Percentiles rank a stretch among this genome's conserved stretches.
Evolutionary conservation across 2,113 vertebrate species (phyloP).

Genomic region (Morone saxatilis): DNA sequence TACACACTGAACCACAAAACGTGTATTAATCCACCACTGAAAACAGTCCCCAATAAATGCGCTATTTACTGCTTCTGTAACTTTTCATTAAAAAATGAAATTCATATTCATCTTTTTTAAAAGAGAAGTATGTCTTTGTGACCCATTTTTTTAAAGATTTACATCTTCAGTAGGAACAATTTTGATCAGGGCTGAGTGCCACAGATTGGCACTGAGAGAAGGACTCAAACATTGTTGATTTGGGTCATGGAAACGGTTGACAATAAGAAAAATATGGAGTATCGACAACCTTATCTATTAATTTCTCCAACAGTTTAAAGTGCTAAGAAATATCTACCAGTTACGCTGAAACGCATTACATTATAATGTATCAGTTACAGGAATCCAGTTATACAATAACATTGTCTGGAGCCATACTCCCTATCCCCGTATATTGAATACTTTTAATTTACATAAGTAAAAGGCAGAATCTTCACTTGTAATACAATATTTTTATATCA

Average conservation of each 20-base stretch:
- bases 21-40: not conserved
- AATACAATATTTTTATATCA: too few relatives aligned
- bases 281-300: not conserved
- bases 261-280: not conserved
- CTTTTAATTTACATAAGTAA: too few relatives aligned
- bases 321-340: not conserved
- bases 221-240: not conserved
- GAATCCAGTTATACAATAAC: too few relatives aligned
- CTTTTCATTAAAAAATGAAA: not conserved
- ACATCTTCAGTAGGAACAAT: slow-evolving; percentile 13
- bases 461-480: too few relatives aligned
- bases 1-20: not conserved
- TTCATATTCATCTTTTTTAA: too few relatives aligned
- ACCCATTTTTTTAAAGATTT: slow-evolving; percentile 28
- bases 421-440: too few relatives aligned
- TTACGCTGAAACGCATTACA: not conserved
- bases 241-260: not conserved
- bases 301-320: not conserved
- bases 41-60: not conserved
- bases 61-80: not conserved
- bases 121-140: not conserved
- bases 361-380: not conserved
- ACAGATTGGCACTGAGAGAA: not conserved
- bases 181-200: not conserved
- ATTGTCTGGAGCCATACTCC: too few relatives aligned